phyloP scores from a whole-genome alignment of 2,797 vertebrate genomes.

The Lycodopsis pacificus region DNA sequence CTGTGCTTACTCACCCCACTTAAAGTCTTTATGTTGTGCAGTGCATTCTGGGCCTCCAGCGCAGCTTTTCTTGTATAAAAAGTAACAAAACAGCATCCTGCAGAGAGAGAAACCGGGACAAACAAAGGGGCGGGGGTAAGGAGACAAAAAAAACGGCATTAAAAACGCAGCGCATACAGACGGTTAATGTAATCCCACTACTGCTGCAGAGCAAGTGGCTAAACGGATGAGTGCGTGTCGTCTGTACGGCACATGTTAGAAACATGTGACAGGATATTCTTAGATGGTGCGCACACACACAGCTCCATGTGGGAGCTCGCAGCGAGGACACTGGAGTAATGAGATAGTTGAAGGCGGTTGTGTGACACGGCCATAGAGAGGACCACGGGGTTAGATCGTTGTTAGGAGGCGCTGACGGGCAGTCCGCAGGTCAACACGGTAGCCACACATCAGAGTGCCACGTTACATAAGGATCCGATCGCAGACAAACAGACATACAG shows the following conservation, averaged over 20 bases:
- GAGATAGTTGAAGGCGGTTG: conserved; percentile 52
- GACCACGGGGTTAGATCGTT: conserved; percentile 48
- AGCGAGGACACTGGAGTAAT: conserved; percentile 53
- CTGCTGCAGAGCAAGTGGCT: conserved; percentile 43
- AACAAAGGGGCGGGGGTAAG: conserved; percentile 41
- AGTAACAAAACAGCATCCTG: conserved; percentile 99
- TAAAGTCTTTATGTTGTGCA: conserved; percentile 99
- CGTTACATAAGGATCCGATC: conserved; percentile 55
- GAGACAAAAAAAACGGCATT: conserved; percentile 52
- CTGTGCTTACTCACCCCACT: conserved; percentile 94
- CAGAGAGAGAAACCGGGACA: conserved; percentile 62
- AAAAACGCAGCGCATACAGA: conserved; percentile 49
- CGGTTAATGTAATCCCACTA: conserved; percentile 37
- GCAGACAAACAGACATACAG: conserved; percentile 35
- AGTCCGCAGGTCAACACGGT: conserved; percentile 47
- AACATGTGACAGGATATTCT: conserved; percentile 71
- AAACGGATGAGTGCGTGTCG: conserved; percentile 45
- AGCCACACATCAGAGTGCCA: conserved; percentile 19
- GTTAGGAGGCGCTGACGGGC: conserved; percentile 50
- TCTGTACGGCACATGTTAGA: conserved; percentile 50
- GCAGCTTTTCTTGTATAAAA: conserved; percentile 99
- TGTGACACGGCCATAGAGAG: conserved; percentile 56
- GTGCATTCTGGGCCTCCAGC: conserved; percentile 98
- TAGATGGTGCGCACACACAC: conserved; percentile 34
- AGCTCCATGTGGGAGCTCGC: conserved; percentile 52